These are phyloP conservation scores for Pheosia tremula DNA, from an alignment of 2,888 invertebrate species.

Conservation along the genomic window DNA sequence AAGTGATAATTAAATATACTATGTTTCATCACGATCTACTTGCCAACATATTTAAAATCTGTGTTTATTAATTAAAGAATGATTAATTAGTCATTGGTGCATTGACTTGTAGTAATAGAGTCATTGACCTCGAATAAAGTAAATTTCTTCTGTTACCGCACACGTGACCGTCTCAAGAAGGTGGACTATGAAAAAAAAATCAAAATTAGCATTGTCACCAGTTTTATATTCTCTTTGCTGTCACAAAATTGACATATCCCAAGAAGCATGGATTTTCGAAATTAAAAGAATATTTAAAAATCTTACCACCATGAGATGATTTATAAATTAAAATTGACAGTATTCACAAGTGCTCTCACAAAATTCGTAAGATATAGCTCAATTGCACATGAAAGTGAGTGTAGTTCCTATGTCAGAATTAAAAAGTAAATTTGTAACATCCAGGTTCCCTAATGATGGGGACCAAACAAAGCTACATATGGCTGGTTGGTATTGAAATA, in stretches of 20 bases:
- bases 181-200: slow-evolving; percentile 6
- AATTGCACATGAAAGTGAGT: slow-evolving; percentile 49
- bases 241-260: slow-evolving; percentile 24
- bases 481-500: slow-evolving; percentile 46
- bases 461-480: slow-evolving; percentile 40
- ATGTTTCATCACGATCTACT: too few species aligned
- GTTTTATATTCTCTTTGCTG: slow-evolving; percentile 3
- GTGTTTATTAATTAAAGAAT: too few species aligned
- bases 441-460: slow-evolving; percentile 37
- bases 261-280: slow-evolving; percentile 12
- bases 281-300: slow-evolving; percentile 20
- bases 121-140: neutral
- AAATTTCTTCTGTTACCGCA: neutral
- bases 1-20: neutral
- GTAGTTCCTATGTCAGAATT: slow-evolving; percentile 42
- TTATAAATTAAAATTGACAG: slow-evolving; percentile 48
- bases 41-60: too few species aligned
- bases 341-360: slow-evolving; percentile 34
- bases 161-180: neutral
- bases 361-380: slow-evolving; percentile 46
- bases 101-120: neutral
- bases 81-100: too few species aligned
- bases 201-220: slow-evolving; percentile 18
- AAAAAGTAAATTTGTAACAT: slow-evolving; percentile 1
- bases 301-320: slow-evolving; percentile 58